Evolutionary conservation across 2,113 vertebrate genomes (phyloP), one percentile per base, ranked within the genome.

Genomic region (Notothenia coriiceps): DNA sequence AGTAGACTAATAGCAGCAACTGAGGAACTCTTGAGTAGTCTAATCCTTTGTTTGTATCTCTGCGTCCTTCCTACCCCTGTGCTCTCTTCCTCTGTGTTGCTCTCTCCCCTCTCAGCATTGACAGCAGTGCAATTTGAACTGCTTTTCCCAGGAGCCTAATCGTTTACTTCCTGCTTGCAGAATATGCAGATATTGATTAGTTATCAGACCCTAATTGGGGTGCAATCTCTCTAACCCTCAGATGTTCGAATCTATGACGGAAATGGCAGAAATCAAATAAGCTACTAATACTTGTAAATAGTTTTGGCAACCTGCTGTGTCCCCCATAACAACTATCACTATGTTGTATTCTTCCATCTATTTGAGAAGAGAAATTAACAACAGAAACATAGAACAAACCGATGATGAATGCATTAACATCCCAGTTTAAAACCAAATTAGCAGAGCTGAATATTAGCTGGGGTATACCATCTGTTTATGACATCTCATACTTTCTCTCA

Each of bases 111-210:
- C 66, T 77, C 47, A 83, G 95, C 95, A 96, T 96, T 95, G 95
- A 96, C 96, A 96, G 93, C 87, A 81, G 93, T 96, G 96, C 97
- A 97, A 98, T 98, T 96, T 98, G 96, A 98, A 96, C 95, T 95
- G 94, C 91, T 92, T 90, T 91, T 98, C 97, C 96, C 97, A 93
- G 78, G 96, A 95, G 97, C 94, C 95, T 95, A 94, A 96, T 98
- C 94, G 95, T 97, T 97, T 96, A 96, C 96, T 96, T 97, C 96
- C 97, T 98, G 96, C 96, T 97, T 92, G 90, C 96, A 94, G 96
- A 97, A 97, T 98, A 96, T 96, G 95, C 94, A 95, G 94, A 89
- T 96, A 98, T 98, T 95, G 97, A 98, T 98, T 98, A 98, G 95
- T 95, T 97, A 97, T 97, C 96, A 97, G 94, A 71, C 90, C 89